Evolutionary conservation across 2,888 invertebrate species (phyloP).

Genomic region (Drosophila setosimentum): DNA sequence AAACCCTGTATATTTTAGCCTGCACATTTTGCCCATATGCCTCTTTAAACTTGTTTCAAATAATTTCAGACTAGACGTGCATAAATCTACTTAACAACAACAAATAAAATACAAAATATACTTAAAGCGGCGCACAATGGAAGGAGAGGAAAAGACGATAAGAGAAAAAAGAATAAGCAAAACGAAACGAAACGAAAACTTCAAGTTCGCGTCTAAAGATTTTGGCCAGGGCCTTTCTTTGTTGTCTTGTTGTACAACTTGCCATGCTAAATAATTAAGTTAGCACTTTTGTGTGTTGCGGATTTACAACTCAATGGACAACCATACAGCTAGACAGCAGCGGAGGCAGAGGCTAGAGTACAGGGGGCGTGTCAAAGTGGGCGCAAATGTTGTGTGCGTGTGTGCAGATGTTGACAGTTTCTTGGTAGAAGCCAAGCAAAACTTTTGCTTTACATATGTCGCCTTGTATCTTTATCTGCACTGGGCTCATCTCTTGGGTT

Average conservation of each 20-base stretch:
- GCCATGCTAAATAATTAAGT: constrained; percentile 79
- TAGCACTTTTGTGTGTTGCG: constrained; percentile 74
- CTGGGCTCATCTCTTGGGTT: constrained; percentile 45
- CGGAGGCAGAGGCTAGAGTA: too few species aligned
- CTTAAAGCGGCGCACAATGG: constrained; percentile 39
- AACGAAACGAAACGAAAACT: constrained; percentile 46
- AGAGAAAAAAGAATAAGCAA: constrained; percentile 1
- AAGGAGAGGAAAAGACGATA: not conserved
- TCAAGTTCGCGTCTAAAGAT: constrained; percentile 61
- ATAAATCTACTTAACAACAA: constrained; percentile 75
- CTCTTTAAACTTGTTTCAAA: constrained; percentile 77
- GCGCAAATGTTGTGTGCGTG: constrained; percentile 37
- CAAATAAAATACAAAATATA: constrained; percentile 49
- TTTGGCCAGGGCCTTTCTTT: constrained; percentile 72
- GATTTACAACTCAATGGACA: constrained; percentile 67
- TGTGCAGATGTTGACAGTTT: constrained; percentile 69
- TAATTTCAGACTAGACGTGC: constrained; percentile 79
- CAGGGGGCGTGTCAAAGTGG: constrained; percentile 16
- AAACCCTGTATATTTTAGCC: constrained; percentile 30
- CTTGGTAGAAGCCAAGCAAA: constrained; percentile 59
- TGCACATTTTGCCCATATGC: constrained; percentile 64
- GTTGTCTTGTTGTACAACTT: constrained; percentile 61
- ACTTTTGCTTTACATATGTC: constrained; percentile 68
- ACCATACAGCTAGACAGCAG: constrained; percentile 2
- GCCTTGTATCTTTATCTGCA: constrained; percentile 47